These are phyloP conservation scores for Esox masquinongy DNA, from an alignment of 2,797 vertebrate species.

Conservation along the genomic window DNA sequence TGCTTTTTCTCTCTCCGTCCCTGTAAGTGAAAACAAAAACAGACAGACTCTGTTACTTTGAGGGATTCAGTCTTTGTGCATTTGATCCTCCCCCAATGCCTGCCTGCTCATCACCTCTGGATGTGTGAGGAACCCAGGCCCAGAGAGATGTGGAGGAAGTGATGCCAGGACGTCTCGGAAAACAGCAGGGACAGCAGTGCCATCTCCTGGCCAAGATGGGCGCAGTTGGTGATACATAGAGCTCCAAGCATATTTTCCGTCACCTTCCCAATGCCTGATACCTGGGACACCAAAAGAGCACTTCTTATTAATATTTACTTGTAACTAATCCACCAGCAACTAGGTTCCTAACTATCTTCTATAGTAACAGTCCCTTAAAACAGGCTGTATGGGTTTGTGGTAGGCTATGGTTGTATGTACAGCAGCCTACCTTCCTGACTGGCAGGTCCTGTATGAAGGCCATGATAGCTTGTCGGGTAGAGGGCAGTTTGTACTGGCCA, in stretches of 20 bases:
- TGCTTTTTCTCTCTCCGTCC: slow-evolving; percentile 96
- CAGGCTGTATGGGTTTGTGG: background rate
- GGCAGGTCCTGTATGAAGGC: slow-evolving; percentile 89
- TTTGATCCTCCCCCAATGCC: background rate
- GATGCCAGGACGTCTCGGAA: slow-evolving; percentile 87
- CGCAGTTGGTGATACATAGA: slow-evolving; percentile 85
- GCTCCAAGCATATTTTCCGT: slow-evolving; percentile 96
- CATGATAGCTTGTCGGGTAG: slow-evolving; percentile 83
- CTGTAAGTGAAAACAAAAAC: slow-evolving; percentile 69
- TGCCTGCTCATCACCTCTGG: slow-evolving; percentile 74
- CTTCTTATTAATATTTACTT: background rate
- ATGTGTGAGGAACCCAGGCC: slow-evolving; percentile 87
- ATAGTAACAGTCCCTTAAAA: background rate
- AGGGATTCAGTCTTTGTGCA: background rate
- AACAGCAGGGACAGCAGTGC: slow-evolving; percentile 89
- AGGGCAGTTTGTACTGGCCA: slow-evolving; percentile 86
- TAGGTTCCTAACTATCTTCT: background rate
- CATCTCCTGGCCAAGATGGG: slow-evolving; percentile 89
- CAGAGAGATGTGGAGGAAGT: slow-evolving; percentile 89
- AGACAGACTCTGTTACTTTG: background rate
- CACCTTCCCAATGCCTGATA: slow-evolving; percentile 93
- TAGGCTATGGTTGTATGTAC: background rate
- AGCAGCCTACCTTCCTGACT: slow-evolving; percentile 88
- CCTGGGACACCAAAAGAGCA: slow-evolving; percentile 65
- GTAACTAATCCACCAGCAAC: background rate